Base-by-base conservation (phyloP, 2,113 vertebrate genomes). In the Scatophagus argus region DNA sequence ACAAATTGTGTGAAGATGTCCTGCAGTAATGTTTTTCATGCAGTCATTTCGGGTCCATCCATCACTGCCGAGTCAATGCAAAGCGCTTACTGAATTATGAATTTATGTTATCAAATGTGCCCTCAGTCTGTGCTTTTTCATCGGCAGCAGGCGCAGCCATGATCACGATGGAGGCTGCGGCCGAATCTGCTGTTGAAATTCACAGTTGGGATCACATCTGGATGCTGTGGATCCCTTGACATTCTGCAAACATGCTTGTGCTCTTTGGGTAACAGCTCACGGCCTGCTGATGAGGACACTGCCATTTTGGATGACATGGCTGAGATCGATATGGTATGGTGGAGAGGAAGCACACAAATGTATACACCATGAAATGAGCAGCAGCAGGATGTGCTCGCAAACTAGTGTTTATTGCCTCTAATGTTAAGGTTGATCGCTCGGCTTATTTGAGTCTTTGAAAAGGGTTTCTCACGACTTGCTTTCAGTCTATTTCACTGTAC, bases 1-100 rank as follows among this genome's bases (percentile, higher is more conserved):
- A 79, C 64, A 85, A 85, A 86, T 82, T 71, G 81, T 74, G 67
- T 69, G 66, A 64, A 84, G 68, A 91, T 86, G 84, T 86, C 91
- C 83, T 56, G 79, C 71, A 78, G 89, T 83, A 73, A 83, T 83
- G 59, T 77, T 87, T 81, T 74, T 87, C 64, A 68, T 51, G 46
- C 58, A 41, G 23, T 76, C 74, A 55, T 72, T 80, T 83, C 21
- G 7, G 29, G n/a, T 74, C 74, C 63, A 88, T 92, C 84, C 79
- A 86, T 87, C 87, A 82, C 69, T 8, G 47, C 71, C 3, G 43
- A 77, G 72, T 82, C 84, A 81, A 84, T 85, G 83, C 88, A 85
- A 87, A 85, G 85, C 83, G 54, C 85, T 60, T 43, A 88, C 74
- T 31, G 76, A 70, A 73, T 87, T 86, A 72, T 77, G 72, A 86